Conservation (phyloP, 2,888 invertebrate genomes). For the Notodromas monacha region DNA sequence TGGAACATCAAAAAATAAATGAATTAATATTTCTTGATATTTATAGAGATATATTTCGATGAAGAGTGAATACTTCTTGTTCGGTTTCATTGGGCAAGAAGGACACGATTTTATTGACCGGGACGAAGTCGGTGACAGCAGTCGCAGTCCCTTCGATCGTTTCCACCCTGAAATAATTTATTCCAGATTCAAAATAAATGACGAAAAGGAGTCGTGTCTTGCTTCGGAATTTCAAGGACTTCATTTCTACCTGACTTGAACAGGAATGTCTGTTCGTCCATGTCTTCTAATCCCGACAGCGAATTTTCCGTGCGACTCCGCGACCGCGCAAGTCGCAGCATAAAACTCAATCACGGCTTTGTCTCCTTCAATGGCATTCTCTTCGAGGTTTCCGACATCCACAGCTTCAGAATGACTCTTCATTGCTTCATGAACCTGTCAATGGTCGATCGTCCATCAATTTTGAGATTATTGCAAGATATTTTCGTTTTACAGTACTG, state of each 20-base stretch:
- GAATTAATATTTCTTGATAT: no score
- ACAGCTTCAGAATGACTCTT: slow-evolving; percentile 16
- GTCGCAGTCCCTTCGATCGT: slow-evolving; percentile 25
- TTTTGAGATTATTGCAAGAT: no score
- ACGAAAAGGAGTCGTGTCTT: no score
- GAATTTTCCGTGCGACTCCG: slow-evolving; percentile 21
- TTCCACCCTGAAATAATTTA: slow-evolving; percentile 21
- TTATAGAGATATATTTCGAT: no score
- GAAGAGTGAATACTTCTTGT: no score
- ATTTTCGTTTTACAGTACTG: no score
- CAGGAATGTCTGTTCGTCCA: slow-evolving; percentile 18
- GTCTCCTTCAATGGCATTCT: slow-evolving; percentile 11
- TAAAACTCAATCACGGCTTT: slow-evolving; percentile 23
- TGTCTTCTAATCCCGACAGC: slow-evolving; percentile 18
- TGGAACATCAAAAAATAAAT: no score
- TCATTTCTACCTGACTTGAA: slow-evolving; percentile 21
- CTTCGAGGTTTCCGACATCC: slow-evolving; percentile 12
- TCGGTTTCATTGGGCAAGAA: slow-evolving; percentile 21
- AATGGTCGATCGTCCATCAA: no score
- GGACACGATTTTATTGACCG: slow-evolving; percentile 19
- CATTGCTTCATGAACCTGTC: slow-evolving; percentile 19
- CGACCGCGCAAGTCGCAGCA: slow-evolving; percentile 20
- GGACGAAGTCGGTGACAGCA: slow-evolving; percentile 21
- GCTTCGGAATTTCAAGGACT: no score
- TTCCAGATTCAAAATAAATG: no score